These are phyloP conservation scores for Junonia oenone DNA, from an alignment of 2,888 invertebrate genomes.

Conservation along the genomic window DNA sequence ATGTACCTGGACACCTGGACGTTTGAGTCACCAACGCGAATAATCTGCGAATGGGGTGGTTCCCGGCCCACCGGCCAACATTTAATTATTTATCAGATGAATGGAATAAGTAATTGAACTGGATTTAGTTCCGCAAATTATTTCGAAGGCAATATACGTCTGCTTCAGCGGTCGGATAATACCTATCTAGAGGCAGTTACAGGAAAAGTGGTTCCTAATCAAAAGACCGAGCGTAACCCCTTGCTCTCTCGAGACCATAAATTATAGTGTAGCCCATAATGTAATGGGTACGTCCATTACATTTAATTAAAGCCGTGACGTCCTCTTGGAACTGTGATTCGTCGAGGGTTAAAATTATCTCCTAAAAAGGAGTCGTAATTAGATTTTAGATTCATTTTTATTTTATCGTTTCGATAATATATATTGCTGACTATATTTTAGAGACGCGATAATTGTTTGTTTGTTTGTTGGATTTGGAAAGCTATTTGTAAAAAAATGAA, in stretches of 20 bases:
- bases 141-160: constrained; percentile 1
- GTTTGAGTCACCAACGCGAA: too few relatives aligned
- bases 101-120: background rate
- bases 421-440: too few relatives aligned
- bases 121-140: background rate
- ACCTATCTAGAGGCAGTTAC: constrained; percentile 7
- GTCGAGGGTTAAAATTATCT: background rate
- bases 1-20: too few relatives aligned
- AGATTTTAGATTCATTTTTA: background rate
- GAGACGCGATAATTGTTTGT: too few relatives aligned
- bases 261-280: constrained; percentile 16
- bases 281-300: constrained; percentile 19
- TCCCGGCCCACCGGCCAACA: too few relatives aligned
- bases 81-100: background rate
- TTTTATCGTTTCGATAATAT: too few relatives aligned
- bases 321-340: constrained; percentile 13
- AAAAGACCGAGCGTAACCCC: constrained; percentile 19
- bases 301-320: constrained; percentile 16
- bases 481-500: too few relatives aligned
- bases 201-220: constrained; percentile 16
- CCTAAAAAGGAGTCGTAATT: background rate
- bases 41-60: too few relatives aligned
- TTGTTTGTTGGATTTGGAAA: too few relatives aligned
- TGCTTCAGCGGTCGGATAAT: background rate
- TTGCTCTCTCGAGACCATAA: constrained; percentile 19